Evolutionary conservation across 2,888 invertebrate genomes (phyloP), one percentile per base, ranked within the genome.

Genomic region (Parnassius smintheus): DNA sequence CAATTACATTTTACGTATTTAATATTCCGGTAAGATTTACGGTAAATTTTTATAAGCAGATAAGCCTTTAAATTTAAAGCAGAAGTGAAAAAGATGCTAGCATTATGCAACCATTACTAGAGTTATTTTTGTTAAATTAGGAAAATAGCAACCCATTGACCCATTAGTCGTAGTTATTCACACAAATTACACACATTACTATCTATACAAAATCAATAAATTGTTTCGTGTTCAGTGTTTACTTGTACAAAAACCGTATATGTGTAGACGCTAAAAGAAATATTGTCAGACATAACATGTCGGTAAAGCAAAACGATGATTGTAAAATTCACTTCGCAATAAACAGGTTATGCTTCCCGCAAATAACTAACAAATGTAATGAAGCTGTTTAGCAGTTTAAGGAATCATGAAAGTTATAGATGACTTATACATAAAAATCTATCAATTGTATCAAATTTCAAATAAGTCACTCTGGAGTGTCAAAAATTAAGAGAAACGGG

Each of bases 321-420:
- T 25, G 9, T 51, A 25, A 51, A 25, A 51, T n/a, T 51, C 25
- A 51, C 25, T 51, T 10, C 22, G 51, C 51, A 11, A 25, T 51
- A 25, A 51, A 25, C 22, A 22, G 12, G 13, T 56, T 9, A 41
- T 49, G n/a, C 22, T 58, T 50, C 22, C 51, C 51, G 45, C 41
- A 11, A 56, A 45, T 50, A 13, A 51, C 22, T 56, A 56, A 51
- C 22, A 49, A 8, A 48, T 49, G 48, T 25, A 56, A 48, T 56
- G 56, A 56, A 59, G 48, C 9, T 58, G 55, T 58, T 45, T 46
- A 59, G 58, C 62, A 55, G 45, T 58, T 54, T 59, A 62, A 62
- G 62, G 62, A 59, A 62, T 59, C 62, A 62, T 62, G 62, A 62
- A 62, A 62, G 52, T 25, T 51, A n/a, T 9, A 59, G 22, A 9